Evolutionary conservation across 2,797 vertebrate genomes (phyloP), one percentile per base, ranked within the genome.

Genomic region (Sphaeramia orbicularis): DNA sequence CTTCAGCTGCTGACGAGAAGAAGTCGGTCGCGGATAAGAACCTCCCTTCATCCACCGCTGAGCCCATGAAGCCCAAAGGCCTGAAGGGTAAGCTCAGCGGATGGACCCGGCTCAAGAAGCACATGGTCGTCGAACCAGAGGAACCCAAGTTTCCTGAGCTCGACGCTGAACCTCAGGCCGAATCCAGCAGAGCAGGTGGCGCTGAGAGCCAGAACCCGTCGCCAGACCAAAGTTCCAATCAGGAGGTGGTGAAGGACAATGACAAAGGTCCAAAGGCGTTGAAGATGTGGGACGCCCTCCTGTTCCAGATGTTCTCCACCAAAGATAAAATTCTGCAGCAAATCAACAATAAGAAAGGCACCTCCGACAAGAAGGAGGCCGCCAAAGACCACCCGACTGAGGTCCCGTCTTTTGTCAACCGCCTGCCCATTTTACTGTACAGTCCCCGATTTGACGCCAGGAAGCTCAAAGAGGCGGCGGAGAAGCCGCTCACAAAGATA

Each of bases 211-310:
- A 81, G 42, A 42, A 4, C 24, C 10, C 1, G 0, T 10, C 42
- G 42, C 45, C n/a, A 67, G 85, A 86, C 18, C 48, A 65, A 58
- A 51, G 48, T 50, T 40, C 24, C 16, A 66, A 65, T 60, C 66
- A 85, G 37, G 86, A 90, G 2, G 32, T 88, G 13, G 35, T 66
- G 0, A 62, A 60, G n/a, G 49, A 84, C 44, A 86, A 82, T 15
- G 91, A 91, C 1, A 64, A n/a, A n/a, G n/a, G 59, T 54, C 94
- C 95, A 0, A 93, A 87, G 42, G 95, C 95, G 7, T 79, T 92
- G 21, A 96, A 94, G 71, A 96, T 99, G 95, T 99, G 98, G 98
- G 96, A 99, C 1, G 96, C 97, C 0, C 92, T 98, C 42, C 93
- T 99, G 30, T 96, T 97, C 76, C 96, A 96, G 48, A 91, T 97